Conservation (phyloP, 1,140 invertebrate genomes). For the Pissodes strobi region DNA sequence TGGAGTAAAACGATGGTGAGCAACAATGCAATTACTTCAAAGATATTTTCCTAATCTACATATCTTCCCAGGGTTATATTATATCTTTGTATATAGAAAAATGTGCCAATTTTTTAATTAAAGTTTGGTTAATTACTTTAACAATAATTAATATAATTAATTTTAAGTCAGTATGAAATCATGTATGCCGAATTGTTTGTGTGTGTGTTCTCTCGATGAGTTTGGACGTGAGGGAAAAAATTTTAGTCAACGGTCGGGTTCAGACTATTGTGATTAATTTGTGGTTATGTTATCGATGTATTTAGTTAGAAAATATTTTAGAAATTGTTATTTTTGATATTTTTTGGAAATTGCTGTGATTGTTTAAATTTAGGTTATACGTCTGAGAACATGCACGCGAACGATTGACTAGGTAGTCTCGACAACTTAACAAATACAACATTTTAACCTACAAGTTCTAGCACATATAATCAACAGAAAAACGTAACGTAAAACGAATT, state of each 20-base stretch:
- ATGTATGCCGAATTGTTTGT: conserved; percentile 27
- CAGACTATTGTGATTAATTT: conserved; percentile 29
- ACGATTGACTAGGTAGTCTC: too few relatives aligned
- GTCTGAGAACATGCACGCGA: conserved; percentile 9
- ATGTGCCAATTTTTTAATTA: conserved; percentile 54
- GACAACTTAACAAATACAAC: too few relatives aligned
- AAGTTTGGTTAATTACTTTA: conserved; percentile 30
- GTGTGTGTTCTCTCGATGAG: conserved; percentile 8
- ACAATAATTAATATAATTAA: conserved; percentile 42
- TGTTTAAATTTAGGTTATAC: conserved; percentile 27
- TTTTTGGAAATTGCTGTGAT: conserved; percentile 39
- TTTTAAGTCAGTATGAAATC: conserved; percentile 39
- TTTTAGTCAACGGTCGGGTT: conserved; percentile 11
- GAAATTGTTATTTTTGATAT: conserved; percentile 31
- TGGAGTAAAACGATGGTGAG: conserved; percentile 24
- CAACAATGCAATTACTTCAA: conserved; percentile 23
- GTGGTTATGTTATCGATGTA: conserved; percentile 22
- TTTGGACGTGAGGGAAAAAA: conserved; percentile 21
- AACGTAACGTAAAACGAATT: too few relatives aligned
- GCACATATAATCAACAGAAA: too few relatives aligned
- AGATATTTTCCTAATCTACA: conserved; percentile 42
- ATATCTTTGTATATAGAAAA: conserved; percentile 46
- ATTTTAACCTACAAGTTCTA: too few relatives aligned
- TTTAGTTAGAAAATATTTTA: conserved; percentile 22
- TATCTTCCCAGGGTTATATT: conserved; percentile 57